Evolutionary conservation across 1,140 invertebrate genomes (phyloP), one percentile per base, ranked within the genome.

Genomic region (Bacillus rossius): DNA sequence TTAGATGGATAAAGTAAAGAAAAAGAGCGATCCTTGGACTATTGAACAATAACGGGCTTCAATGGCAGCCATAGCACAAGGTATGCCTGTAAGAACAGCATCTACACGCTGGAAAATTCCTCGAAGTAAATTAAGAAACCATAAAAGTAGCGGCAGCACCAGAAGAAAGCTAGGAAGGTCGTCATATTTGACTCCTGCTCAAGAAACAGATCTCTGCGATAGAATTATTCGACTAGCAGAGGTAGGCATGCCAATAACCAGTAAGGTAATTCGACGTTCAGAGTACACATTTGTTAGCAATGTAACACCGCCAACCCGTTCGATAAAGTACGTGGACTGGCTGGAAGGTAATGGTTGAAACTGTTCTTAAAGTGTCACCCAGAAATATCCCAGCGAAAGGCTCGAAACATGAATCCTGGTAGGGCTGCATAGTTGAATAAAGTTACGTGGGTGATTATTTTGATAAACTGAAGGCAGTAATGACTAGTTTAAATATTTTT

Each of bases 401-500:
- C 67, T 34, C 71, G 72, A 57, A 50, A 63, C 1, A 59, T 73
- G 60, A 73, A 71, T 51, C 65, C 66, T 49, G 68, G 64, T 14
- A 55, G 66, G 41, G 69, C 65, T 23, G 65, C 69, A 62, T 73
- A 71, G 63, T 42, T 73, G 47, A 74, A 71, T 58, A 57, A 57
- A 59, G 55, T 57, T 52, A 68, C 45, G 70, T 73, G 17, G 41
- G 62, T 10, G 63, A 73, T 57, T 57, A 70, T 59, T 70, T 72
- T 55, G 37, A 63, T 22, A 72, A 69, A 61, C 51, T 70, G 25
- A 51, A 65, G 47, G 29, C 61, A 54, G 17, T 73, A 3, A 63
- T 70, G 34, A 55, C 64, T 7, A 60, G 64, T 41, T 58, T 63
- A 16, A 50, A 68, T 38, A 38, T 75, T 34, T 45, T 20, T 16